phyloP scores from a whole-genome alignment of 2,888 invertebrate genomes.

The Diabrotica balteata region DNA sequence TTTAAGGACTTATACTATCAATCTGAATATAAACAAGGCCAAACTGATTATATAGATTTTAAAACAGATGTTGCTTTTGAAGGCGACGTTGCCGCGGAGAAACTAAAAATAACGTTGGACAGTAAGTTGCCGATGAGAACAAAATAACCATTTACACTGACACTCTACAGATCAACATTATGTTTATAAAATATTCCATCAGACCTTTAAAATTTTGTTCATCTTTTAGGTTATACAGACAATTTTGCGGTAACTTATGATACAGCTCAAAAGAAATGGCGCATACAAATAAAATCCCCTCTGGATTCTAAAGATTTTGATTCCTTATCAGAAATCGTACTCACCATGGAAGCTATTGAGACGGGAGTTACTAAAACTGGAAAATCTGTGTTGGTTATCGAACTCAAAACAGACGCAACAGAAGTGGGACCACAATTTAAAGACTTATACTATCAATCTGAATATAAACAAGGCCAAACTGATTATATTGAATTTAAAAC shows the following conservation, averaged over 20 bases:
- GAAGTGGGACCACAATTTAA: constrained; percentile 4
- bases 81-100: too few species aligned
- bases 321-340: constrained; percentile 9
- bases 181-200: too few species aligned
- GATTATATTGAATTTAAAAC: constrained; percentile 15
- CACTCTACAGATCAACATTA: too few species aligned
- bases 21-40: constrained; percentile 12
- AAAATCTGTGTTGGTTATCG: constrained; percentile 1
- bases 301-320: background rate
- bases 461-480: constrained; percentile 8
- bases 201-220: too few species aligned
- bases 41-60: too few species aligned
- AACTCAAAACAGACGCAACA: background rate
- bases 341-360: constrained; percentile 16
- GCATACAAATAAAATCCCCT: background rate
- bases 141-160: too few species aligned
- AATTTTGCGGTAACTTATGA: constrained; percentile 2
- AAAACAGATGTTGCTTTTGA: background rate
- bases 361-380: background rate
- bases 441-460: constrained; percentile 9
- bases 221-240: constrained; percentile 11
- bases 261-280: background rate
- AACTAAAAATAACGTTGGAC: too few species aligned
- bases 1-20: constrained; percentile 19
- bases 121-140: constrained; percentile 11